phyloP scores from a whole-genome alignment of 2,797 vertebrate genomes.

The Tokudaia tokunoshimensis region DNA sequence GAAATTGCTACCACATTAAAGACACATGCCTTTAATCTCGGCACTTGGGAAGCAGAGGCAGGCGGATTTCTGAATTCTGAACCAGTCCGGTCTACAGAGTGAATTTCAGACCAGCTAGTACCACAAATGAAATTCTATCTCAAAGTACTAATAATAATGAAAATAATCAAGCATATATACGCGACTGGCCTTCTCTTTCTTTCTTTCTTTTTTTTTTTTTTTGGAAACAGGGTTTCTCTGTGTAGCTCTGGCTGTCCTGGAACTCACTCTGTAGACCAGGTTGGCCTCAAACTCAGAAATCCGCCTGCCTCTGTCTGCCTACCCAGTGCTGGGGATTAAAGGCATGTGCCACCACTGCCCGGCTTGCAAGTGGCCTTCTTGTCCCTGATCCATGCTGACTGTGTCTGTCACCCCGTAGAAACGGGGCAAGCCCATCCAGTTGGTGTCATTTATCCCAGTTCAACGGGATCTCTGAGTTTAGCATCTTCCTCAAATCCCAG shows the following conservation, averaged over 20 bases:
- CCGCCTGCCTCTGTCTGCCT: no score
- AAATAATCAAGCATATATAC: background rate
- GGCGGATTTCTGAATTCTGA: background rate
- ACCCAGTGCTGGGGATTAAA: no score
- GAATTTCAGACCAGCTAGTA: background rate
- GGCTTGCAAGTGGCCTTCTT: background rate
- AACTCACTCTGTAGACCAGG: no score
- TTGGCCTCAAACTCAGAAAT: no score
- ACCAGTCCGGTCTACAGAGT: background rate
- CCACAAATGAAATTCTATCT: background rate
- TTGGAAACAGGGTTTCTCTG: no score
- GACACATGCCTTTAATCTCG: background rate
- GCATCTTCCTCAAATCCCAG: background rate
- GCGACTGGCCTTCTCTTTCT: no score
- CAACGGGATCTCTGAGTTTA: background rate
- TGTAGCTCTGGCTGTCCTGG: no score
- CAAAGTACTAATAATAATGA: background rate
- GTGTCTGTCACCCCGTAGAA: background rate
- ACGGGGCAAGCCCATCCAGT: background rate
- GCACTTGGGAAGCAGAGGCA: background rate
- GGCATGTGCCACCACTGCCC: no score
- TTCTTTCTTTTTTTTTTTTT: no score
- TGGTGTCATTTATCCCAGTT: background rate
- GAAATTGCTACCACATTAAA: background rate
- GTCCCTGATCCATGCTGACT: background rate